phyloP scores from a whole-genome alignment of 2,797 vertebrate genomes.

The Gymnodraco acuticeps region DNA sequence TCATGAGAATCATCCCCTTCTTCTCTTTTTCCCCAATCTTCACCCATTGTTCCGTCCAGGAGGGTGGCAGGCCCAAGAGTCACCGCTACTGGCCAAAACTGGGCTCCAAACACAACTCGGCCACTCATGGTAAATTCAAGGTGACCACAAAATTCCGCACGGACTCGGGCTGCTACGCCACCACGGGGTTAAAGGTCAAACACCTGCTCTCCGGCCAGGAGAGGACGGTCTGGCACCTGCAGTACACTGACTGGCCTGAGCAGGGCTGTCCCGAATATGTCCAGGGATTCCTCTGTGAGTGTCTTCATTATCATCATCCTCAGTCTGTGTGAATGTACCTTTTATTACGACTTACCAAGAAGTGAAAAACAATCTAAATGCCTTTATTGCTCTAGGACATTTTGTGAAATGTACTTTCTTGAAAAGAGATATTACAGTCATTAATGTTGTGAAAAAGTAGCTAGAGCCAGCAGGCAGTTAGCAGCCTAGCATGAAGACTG shows the following conservation, averaged over 20 bases:
- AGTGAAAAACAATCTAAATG: not conserved
- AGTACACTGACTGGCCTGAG: conserved; percentile 98
- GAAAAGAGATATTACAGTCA: not conserved
- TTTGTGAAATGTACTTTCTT: not conserved
- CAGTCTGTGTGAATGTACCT: not conserved
- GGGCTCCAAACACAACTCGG: conserved; percentile 97
- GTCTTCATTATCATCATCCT: not conserved
- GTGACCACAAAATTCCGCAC: conserved; percentile 99
- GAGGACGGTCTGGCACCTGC: conserved; percentile 97
- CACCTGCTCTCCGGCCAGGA: conserved; percentile 96
- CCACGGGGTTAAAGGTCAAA: conserved; percentile 97
- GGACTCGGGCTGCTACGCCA: conserved; percentile 97
- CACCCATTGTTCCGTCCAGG: conserved; percentile 77
- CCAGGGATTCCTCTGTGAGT: conserved; percentile 95
- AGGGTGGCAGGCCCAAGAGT: conserved; percentile 94
- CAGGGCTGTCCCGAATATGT: conserved; percentile 96
- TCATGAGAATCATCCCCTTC: not conserved
- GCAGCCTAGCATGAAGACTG: not conserved
- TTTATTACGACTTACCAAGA: not conserved
- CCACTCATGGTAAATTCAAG: conserved; percentile 98
- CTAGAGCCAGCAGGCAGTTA: not conserved
- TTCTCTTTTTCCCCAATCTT: not conserved
- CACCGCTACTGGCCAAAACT: conserved; percentile 99
- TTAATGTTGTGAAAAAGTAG: not conserved
- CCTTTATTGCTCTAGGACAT: not conserved